These are phyloP conservation scores for Blennius ocellaris DNA, from an alignment of 2,113 vertebrate species.

Conservation along the genomic window DNA sequence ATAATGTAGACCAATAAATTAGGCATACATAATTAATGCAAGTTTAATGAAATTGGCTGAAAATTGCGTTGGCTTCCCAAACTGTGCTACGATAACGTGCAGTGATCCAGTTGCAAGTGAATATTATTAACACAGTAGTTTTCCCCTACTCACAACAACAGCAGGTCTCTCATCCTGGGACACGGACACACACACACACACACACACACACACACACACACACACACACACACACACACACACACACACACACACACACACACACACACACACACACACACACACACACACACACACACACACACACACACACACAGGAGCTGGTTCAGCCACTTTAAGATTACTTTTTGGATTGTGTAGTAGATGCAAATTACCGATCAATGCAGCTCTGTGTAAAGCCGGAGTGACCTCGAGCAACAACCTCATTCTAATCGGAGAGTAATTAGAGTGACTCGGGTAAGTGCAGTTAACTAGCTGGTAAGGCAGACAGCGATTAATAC, in stretches of 20 bases:
- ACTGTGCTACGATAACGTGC: constrained; percentile 49
- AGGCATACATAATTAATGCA: constrained; percentile 70
- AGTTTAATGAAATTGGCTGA: constrained; percentile 61
- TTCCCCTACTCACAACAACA: not conserved
- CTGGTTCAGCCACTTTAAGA: not conserved
- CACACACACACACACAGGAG: not conserved
- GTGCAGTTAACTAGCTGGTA: not conserved
- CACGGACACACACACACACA: too few species aligned
- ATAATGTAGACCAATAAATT: constrained; percentile 70
- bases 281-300: not conserved
- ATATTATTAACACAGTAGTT: constrained; percentile 50
- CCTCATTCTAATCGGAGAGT: constrained; percentile 5
- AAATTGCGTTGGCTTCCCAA: constrained; percentile 50
- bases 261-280: not conserved
- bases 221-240: too few species aligned
- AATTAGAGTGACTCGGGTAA: not conserved
- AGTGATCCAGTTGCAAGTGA: constrained; percentile 53
- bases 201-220: too few species aligned
- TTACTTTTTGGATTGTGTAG: not conserved
- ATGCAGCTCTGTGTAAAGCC: constrained; percentile 4
- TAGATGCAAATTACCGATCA: not conserved
- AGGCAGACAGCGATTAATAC: not conserved
- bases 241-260: too few species aligned
- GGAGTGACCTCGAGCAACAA: not conserved
- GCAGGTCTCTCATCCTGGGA: too few species aligned